Base-by-base conservation (phyloP, 2,888 invertebrate species). In the Aethes cnicana region DNA sequence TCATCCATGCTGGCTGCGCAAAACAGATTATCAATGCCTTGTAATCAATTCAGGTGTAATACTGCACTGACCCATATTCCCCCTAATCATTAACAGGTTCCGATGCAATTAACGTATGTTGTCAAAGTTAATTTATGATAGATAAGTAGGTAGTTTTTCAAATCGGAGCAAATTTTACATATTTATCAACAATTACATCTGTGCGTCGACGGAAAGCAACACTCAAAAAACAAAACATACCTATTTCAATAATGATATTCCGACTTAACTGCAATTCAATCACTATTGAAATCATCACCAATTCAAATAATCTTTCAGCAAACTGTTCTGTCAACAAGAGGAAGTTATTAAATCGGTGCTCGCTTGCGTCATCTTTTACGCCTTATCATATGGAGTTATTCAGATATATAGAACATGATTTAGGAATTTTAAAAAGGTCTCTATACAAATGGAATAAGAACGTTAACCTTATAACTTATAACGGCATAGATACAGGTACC, bases 1-100 rank as follows among this genome's bases (percentile, higher is more conserved):
- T 70, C 78, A 78, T 77, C 72, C 68, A 73, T 74, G 73, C 77
- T 79, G 76, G 72, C 68, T 62, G 68, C 66, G 66, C 68, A 67
- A 70, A 79, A 73, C 65, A 63, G 68, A 77, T 79, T 80, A 76
- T 73, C 73, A 59, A 72, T 70, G 73, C 70, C 71, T n/a, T 55
- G 70, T 70, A 72, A 67, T 65, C 63, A 61, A 67, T 64, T 56
- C 55, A 65, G 64, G 68, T 58, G 65, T 65, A 72, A 70, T 53
- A 47, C 61, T 62, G 52, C 59, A 55, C 55, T 58, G 30, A 56
- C 35, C 16, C 7, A 30, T 28, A 36, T 20, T 36, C n/a, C 16
- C 14, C 5, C 21, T 3, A 6, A 26, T 9, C n/a, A 23, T 7
- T 9, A n/a, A n/a, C n/a, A n/a, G n/a, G n/a, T n/a, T n/a, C n/a